Evolutionary conservation across 2,797 vertebrate species (phyloP), one percentile per base, ranked within the genome.

Genomic region (Thripadectes ignobilis): DNA sequence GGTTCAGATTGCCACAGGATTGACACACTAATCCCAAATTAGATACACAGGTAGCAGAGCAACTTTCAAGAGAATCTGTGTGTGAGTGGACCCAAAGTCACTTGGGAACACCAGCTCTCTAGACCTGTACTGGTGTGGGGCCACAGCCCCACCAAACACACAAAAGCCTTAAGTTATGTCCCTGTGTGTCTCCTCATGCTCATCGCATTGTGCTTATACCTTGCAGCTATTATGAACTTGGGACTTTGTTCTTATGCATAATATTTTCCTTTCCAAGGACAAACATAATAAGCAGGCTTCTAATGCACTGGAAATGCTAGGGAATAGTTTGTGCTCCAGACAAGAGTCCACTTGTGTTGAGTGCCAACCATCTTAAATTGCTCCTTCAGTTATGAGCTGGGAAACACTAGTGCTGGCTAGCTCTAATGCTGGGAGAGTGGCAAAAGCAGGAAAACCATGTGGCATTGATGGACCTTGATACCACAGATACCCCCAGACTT

Each of bases 211-310:
- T 67, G 52, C 27, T 92, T 74, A 63, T 29, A 52, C 52, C 34
- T 54, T 72, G 46, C 20, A 68, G 69, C n/a, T 88, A 5, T 68
- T 88, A 58, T 27, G 75, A 87, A 59, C 39, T 8, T 46, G 48
- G 55, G 43, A 24, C 54, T 92, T 89, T 65, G 72, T 57, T 80
- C 57, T 41, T 32, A 13, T 4, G 8, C 0, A 0, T 43, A 74
- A 67, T 78, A 62, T 58, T 88, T 93, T 92, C 46, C 20, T 89
- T 91, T 87, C 61, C 61, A 38, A 75, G 38, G 34, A 46, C 38
- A 92, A 89, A 61, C 9, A 54, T 32, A 87, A 55, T n/a, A 41
- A 92, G 27, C n/a, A 87, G 55, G 55, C 85, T 83, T 51, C 54
- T 29, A 63, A 68, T 3, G 6, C 29, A 34, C 23, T 91, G 49